Evolutionary conservation across 2,113 vertebrate genomes (phyloP).

Genomic region (Meleagris gallopavo): DNA sequence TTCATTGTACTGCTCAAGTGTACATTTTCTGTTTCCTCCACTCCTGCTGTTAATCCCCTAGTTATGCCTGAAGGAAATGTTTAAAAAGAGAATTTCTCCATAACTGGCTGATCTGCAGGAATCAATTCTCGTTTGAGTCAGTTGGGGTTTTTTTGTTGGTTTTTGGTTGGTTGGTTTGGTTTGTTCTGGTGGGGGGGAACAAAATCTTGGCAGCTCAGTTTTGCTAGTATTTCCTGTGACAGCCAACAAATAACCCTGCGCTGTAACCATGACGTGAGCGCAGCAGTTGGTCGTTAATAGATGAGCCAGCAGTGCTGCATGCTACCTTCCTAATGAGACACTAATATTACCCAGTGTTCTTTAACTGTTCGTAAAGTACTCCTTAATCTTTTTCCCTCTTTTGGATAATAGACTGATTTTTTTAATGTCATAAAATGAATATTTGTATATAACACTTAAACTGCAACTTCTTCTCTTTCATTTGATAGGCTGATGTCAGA

Average conservation of each 20-base stretch:
- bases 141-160: not conserved
- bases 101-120: not conserved
- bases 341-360: not conserved
- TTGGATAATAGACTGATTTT: not conserved
- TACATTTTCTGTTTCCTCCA: not conserved
- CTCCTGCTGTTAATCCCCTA: not conserved
- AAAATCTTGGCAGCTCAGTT: not conserved
- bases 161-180: not conserved
- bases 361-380: conserved; percentile 11
- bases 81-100: not conserved
- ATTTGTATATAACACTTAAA: not conserved
- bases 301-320: not conserved
- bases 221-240: not conserved
- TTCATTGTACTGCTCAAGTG: not conserved
- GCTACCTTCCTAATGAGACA: not conserved
- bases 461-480: not conserved
- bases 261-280: not conserved
- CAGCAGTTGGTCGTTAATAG: not conserved
- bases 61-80: not conserved
- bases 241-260: not conserved
- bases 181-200: not conserved
- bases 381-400: not conserved
- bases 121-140: not conserved
- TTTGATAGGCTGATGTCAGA: not conserved
- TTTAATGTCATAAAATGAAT: not conserved